A percentile compares a stretch with the other conserved stretches of the same genome.
These are phyloP conservation scores for Drosophila rhopaloa DNA, from an alignment of 1,140 invertebrate genomes.

Conservation along the genomic window DNA sequence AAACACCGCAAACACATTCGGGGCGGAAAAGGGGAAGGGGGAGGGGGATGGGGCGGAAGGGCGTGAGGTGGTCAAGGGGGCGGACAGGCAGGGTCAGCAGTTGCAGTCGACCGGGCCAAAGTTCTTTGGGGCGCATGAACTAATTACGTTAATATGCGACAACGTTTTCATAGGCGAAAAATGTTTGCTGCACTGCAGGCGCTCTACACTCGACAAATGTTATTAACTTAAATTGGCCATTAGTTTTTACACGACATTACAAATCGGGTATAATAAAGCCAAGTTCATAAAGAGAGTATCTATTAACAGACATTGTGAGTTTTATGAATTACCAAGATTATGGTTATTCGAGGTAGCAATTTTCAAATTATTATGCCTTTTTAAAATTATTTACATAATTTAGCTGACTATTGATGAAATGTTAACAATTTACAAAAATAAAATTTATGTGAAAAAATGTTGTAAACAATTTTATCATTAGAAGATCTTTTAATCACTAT, in stretches of 20 bases:
- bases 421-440: no score
- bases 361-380: no score
- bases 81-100: slow-evolving; percentile 1
- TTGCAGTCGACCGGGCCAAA: slow-evolving; percentile 27
- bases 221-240: not conserved
- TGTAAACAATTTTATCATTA: no score
- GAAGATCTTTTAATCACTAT: no score
- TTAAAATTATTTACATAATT: no score
- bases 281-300: not conserved
- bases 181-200: slow-evolving; percentile 57
- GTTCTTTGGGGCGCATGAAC: slow-evolving; percentile 74
- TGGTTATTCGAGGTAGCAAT: no score
- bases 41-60: not conserved
- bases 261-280: not conserved
- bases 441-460: no score
- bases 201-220: slow-evolving; percentile 7
- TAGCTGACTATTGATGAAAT: no score
- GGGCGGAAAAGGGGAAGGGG: slow-evolving; percentile 6
- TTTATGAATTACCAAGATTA: no score
- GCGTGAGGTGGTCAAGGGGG: slow-evolving; percentile 8
- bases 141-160: slow-evolving; percentile 81
- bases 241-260: no score
- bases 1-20: slow-evolving; percentile 78
- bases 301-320: not conserved
- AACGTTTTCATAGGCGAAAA: slow-evolving; percentile 78